A percentile compares a stretch with the other conserved stretches of the same genome.
Conservation (phyloP, 2,113 vertebrate genomes). For the Prionailurus viverrinus region DNA sequence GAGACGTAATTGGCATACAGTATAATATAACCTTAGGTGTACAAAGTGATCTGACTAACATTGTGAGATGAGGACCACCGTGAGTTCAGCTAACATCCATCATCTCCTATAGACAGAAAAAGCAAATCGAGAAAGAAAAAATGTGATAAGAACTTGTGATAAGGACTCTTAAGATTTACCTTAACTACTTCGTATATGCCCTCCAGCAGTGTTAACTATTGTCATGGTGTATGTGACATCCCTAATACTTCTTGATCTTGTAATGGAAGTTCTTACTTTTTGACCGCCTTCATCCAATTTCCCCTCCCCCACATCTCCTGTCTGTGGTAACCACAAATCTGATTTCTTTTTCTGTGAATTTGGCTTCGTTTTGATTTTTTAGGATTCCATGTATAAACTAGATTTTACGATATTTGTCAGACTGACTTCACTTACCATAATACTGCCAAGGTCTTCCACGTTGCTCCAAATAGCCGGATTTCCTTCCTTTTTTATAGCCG, state of each 20-base stretch:
- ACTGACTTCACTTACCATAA: background rate
- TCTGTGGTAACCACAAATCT: background rate
- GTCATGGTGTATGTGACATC: too few relatives aligned
- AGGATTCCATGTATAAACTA: background rate
- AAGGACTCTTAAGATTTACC: background rate
- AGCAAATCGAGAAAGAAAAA: background rate
- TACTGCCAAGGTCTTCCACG: background rate
- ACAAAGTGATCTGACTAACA: background rate
- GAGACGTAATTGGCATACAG: background rate
- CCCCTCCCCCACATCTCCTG: background rate
- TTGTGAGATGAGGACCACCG: background rate
- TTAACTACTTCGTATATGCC: background rate
- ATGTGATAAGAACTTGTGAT: background rate
- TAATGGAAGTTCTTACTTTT: background rate
- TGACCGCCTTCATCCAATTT: background rate
- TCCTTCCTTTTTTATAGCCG: background rate
- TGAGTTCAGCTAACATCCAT: background rate
- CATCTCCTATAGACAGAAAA: background rate
- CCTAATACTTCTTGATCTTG: background rate
- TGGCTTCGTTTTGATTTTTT: background rate
- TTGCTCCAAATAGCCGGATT: background rate
- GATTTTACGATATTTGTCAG: background rate
- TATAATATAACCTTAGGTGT: background rate
- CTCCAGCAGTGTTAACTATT: background rate
- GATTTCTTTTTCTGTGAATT: background rate